Percentiles rank a stretch among this genome's conserved stretches.
Conservation (phyloP, 2,888 invertebrate species). For the Phania funesta region DNA sequence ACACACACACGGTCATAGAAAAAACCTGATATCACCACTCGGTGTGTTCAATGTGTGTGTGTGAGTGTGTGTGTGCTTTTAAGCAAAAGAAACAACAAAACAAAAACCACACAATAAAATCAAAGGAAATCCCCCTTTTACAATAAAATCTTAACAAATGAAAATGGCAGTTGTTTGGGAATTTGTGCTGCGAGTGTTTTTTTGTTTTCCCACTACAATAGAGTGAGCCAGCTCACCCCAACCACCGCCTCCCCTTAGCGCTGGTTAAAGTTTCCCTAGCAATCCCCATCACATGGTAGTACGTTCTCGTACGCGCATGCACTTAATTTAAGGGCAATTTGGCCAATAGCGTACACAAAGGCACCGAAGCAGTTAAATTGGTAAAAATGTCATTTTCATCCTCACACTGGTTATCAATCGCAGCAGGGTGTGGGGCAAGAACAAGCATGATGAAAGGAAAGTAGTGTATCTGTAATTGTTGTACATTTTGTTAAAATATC, state of each 20-base stretch:
- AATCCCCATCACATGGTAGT: conserved; percentile 42
- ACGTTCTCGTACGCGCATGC: conserved; percentile 64
- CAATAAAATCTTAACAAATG: conserved; percentile 68
- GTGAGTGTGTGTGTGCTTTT: conserved; percentile 8
- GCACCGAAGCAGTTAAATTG: conserved; percentile 66
- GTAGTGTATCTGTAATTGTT: conserved; percentile 37
- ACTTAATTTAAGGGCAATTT: conserved; percentile 68
- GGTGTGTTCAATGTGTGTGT: not conserved
- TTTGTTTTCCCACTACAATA: conserved; percentile 49
- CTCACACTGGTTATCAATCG: conserved; percentile 23
- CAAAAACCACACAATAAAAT: conserved; percentile 68
- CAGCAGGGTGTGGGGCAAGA: conserved; percentile 12
- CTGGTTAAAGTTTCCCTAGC: conserved; percentile 10
- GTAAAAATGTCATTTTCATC: conserved; percentile 56
- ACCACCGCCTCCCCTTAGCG: not conserved
- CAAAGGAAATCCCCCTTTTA: conserved; percentile 68
- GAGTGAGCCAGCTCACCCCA: conserved; percentile 10
- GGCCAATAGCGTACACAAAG: conserved; percentile 70
- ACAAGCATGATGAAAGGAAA: not conserved
- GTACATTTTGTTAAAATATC: conserved; percentile 34
- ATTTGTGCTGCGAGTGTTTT: conserved; percentile 45
- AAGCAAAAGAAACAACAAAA: conserved; percentile 44
- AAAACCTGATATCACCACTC: not conserved
- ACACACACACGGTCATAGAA: not conserved
- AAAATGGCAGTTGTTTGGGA: conserved; percentile 69